Percentiles rank a stretch among this genome's conserved stretches.
phyloP scores from a whole-genome alignment of 92 coral and sea anemone genomes.

The Porites rus region DNA sequence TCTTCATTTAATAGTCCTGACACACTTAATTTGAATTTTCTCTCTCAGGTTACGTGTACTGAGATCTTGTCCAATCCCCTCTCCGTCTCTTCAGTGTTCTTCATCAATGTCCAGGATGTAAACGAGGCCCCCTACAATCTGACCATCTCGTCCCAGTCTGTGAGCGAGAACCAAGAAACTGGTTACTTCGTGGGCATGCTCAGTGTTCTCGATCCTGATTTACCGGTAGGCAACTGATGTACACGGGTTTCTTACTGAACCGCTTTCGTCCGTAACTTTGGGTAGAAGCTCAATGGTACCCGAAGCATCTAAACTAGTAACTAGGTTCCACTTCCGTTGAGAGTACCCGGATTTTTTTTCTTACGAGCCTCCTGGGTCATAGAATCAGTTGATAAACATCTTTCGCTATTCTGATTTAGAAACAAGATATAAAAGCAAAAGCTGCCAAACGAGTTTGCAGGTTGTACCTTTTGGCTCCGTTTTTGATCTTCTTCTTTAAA shows the following conservation, averaged over 20 bases:
- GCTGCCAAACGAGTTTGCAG: too few species aligned
- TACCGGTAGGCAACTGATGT: constrained; percentile 61
- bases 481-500: too few species aligned
- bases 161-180: constrained; percentile 67
- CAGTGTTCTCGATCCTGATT: constrained; percentile 85
- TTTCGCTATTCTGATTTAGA: too few species aligned
- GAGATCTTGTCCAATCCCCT: constrained; percentile 68
- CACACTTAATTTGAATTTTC: background rate
- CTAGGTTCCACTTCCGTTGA: too few species aligned
- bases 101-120: constrained; percentile 70
- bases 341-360: too few species aligned
- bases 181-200: constrained; percentile 73
- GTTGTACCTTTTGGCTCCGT: too few species aligned
- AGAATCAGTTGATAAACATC: too few species aligned
- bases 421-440: too few species aligned
- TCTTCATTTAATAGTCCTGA: background rate
- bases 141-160: constrained; percentile 55
- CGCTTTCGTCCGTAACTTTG: background rate
- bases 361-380: too few species aligned
- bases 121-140: constrained; percentile 92
- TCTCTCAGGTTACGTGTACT: constrained; percentile 73
- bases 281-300: too few species aligned
- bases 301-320: too few species aligned
- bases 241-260: background rate
- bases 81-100: constrained; percentile 66